Base-by-base conservation (phyloP, 2,797 vertebrate species). In the Galago senegalensis region DNA sequence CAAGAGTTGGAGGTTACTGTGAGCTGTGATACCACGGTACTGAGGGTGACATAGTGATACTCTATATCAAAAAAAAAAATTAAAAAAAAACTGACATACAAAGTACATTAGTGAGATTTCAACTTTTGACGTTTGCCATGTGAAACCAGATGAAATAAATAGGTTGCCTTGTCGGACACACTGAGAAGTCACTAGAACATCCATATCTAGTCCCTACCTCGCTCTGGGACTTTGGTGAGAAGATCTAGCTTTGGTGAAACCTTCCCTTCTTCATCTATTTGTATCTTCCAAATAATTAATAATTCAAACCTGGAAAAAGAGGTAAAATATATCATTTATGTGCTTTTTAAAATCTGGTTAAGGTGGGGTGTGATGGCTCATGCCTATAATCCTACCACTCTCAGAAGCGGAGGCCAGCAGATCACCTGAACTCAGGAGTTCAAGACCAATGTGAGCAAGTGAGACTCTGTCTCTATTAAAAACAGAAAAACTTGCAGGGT, bases 261-360 rank as follows among this genome's bases (percentile, higher is more conserved):
- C 46, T 40, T 96, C 34, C 99, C 99, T 53, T 99, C 99, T 65
- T 97, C 98, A 53, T 98, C 98, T 0, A 99, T 98, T 0, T 97
- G 94, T 29, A 99, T 98, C 80, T 96, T 99, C 99, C 99, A 99
- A n/a, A 99, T 97, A 49, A 99, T 88, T 77, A 98, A 60, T 87
- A 99, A 23, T 56, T 98, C 98, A 97, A 99, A 98, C 96, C 99
- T 99, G 97, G 97, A 23, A 84, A 16, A 69, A 92, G 67, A 58
- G 16, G 43, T 12, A 25, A 40, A 31, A 29, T 5, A 14, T 29
- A 17, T 31, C 1, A 14, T 43, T 21, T 21, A 58, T 56, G 29
- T 37, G 43, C 21, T 46, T 37, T 27, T 12, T 56, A 14, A 56
- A 60, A 82, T 37, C 27, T n/a, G 46, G 61, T 31, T 29, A 12